phyloP scores from a whole-genome alignment of 2,113 vertebrate species.

The Octodon degus region DNA sequence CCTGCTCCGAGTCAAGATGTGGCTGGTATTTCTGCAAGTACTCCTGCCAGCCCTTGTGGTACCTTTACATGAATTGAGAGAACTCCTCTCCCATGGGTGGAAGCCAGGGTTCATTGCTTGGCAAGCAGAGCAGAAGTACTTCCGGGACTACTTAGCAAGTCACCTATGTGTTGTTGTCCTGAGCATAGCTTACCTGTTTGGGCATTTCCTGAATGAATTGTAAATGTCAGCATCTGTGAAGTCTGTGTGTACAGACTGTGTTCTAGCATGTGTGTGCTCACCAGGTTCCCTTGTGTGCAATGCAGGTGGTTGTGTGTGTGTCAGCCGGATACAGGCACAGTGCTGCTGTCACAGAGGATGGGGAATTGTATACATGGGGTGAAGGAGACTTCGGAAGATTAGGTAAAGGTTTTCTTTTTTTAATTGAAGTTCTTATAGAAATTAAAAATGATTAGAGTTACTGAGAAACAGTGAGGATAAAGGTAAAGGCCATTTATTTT shows the following conservation, averaged over 20 bases:
- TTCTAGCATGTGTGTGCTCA: neutral
- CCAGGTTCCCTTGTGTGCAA: neutral
- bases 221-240: constrained; percentile 10
- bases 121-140: neutral
- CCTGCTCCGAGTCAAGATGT: constrained; percentile 52
- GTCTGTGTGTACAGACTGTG: neutral
- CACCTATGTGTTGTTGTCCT: neutral
- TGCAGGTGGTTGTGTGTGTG: constrained; percentile 91
- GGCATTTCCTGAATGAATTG: neutral
- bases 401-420: constrained; percentile 84
- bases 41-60: neutral
- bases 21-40: constrained; percentile 23
- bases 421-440: constrained; percentile 52
- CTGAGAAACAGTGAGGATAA: constrained; percentile 29
- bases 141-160: neutral
- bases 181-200: neutral
- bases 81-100: constrained; percentile 6
- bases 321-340: constrained; percentile 93
- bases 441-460: constrained; percentile 47
- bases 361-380: constrained; percentile 92
- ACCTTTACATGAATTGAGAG: neutral
- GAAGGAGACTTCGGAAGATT: constrained; percentile 93
- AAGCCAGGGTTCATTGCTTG: constrained; percentile 12
- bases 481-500: constrained; percentile 22
- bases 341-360: constrained; percentile 92